Evolutionary conservation across 1,140 invertebrate genomes (phyloP), one percentile per base, ranked within the genome.

Genomic region (Papilio machaon): DNA sequence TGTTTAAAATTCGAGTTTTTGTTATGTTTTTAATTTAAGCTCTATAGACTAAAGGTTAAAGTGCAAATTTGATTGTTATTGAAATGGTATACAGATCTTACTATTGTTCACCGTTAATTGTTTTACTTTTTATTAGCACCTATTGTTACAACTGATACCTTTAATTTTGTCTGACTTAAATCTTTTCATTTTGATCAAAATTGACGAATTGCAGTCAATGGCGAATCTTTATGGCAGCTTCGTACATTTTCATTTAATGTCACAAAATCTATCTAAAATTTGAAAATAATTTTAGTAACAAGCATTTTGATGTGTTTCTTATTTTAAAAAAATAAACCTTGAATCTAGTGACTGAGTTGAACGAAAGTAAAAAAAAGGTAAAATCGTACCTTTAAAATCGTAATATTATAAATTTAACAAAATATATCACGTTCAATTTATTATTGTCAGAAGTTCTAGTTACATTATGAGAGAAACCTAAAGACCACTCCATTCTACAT

Each of bases 1-100:
- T 85, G 84, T 85, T 82, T 84, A 81, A 87, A 82, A 85, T 87
- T 84, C 81, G 81, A 83, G 82, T 47, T 74, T 11, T 81, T 79
- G 38, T 35, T 13, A 52, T 10, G 11, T 23, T 43, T 23, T 13
- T 15, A 84, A 76, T 54, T 77, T 80, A 60, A 74, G 84, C 81
- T 73, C 54, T 82, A 84, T 64, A 30, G n/a, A 6, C 2, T 49
- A 35, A 43, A 46, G 4, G 0, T 64, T 35, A 82, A 64, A 67
- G 83, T 81, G 23, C 43, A 60, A 73, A 77, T 83, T 83, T 17
- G 58, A 60, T 80, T 80, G 82, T 67, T 0, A 64, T 70, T 46
- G 38, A 17, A 11, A 19, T 30, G 10, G 49, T 73, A 70, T n/a
- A 30, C 6, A 43, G 49, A 58, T 30, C 23, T 77, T 77, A 85